Evolutionary conservation across 2,113 vertebrate species (phyloP).

Genomic region (Cricetomys ansorgei): DNA sequence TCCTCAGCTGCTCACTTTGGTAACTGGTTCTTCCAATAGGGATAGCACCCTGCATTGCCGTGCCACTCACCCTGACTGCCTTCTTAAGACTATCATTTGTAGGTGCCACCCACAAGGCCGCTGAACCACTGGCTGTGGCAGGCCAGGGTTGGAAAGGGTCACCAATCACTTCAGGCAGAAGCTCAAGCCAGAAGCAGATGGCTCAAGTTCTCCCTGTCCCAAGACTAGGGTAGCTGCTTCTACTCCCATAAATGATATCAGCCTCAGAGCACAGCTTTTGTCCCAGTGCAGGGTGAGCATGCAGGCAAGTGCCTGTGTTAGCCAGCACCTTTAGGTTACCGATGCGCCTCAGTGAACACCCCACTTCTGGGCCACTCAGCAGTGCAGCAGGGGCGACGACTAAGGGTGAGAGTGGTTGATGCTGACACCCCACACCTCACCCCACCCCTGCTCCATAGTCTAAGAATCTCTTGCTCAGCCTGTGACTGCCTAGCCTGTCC

Average conservation of each 20-base stretch:
- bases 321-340: no score
- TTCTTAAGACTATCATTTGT: not conserved
- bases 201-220: accelerated
- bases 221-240: not conserved
- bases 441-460: no score
- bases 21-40: not conserved
- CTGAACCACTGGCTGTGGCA: not conserved
- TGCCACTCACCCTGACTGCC: accelerated
- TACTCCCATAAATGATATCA: not conserved
- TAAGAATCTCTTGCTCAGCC: not conserved
- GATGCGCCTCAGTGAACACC: not conserved
- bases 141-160: not conserved
- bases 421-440: not conserved
- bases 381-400: no score
- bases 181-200: not conserved
- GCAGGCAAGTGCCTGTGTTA: not conserved
- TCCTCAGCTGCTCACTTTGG: not conserved
- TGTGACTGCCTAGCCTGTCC: not conserved
- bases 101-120: not conserved
- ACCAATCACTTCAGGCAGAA: not conserved
- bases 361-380: no score
- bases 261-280: not conserved
- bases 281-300: not conserved
- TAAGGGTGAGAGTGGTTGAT: not conserved
- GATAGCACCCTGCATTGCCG: accelerated